Conservation (phyloP, 2,113 vertebrate species). For the Calonectris borealis region DNA sequence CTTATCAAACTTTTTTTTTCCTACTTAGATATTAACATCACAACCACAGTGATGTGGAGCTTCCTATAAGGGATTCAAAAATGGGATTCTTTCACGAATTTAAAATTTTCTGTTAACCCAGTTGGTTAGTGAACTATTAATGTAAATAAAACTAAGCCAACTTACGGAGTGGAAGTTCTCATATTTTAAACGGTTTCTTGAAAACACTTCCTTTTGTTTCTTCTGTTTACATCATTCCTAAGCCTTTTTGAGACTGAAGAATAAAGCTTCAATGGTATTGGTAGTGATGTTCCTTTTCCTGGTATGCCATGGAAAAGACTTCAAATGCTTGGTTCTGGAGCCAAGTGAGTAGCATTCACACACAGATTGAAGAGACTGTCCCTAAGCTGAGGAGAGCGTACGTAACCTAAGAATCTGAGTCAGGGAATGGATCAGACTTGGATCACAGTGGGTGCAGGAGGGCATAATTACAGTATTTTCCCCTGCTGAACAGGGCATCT, state of each 20-base stretch:
- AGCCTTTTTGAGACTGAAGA: neutral
- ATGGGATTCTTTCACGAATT: neutral
- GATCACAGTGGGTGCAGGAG: neutral
- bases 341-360: neutral
- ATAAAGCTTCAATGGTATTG: neutral
- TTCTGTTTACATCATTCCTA: neutral
- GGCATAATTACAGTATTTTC: rapidly evolving
- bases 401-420: neutral
- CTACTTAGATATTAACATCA: neutral
- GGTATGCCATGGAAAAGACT: neutral
- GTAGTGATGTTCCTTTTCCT: neutral
- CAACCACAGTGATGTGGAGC: neutral
- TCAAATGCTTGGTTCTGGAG: neutral
- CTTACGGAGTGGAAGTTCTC: neutral
- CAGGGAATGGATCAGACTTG: too few relatives aligned
- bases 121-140: neutral
- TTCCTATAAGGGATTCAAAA: neutral
- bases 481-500: neutral
- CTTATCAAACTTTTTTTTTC: neutral
- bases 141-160: neutral
- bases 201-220: neutral
- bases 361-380: neutral
- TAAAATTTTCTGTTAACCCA: neutral
- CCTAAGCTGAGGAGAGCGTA: neutral
- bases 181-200: neutral